A percentile compares a stretch with the other conserved stretches of the same genome.
Evolutionary conservation across 2,113 vertebrate genomes (phyloP).

Genomic region (Sphyrna mokarran): DNA sequence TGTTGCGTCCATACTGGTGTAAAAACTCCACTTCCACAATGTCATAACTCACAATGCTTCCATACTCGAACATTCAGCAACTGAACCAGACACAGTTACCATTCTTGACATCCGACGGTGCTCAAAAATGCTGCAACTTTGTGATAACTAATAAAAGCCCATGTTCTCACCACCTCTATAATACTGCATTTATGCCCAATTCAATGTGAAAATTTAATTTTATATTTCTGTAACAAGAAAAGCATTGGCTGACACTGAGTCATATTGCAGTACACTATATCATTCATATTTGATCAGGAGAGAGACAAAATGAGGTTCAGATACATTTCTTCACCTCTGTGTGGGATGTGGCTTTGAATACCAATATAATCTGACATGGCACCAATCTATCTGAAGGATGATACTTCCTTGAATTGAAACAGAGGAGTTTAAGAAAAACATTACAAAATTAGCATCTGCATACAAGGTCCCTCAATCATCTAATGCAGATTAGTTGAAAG

Average conservation of each 20-base stretch:
- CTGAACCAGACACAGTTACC: neutral
- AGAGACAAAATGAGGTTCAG: neutral
- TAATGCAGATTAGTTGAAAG: neutral
- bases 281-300: neutral
- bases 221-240: neutral
- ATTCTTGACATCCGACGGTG: neutral
- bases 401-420: neutral
- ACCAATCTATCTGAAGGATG: neutral
- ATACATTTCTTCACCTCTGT: neutral
- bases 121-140: neutral
- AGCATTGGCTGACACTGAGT: neutral
- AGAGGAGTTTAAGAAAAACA: neutral
- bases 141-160: too few relatives aligned
- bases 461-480: neutral
- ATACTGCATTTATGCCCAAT: neutral
- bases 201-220: neutral
- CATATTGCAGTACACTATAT: neutral
- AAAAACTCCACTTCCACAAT: neutral
- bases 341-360: neutral
- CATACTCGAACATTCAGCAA: conserved; percentile 3
- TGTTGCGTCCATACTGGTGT: neutral
- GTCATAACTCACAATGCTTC: neutral
- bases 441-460: neutral
- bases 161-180: neutral
- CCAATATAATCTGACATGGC: neutral